Percentiles rank a stretch among this genome's conserved stretches.
Conservation (phyloP, 2,113 vertebrate species). For the Pycnonotus jocosus region DNA sequence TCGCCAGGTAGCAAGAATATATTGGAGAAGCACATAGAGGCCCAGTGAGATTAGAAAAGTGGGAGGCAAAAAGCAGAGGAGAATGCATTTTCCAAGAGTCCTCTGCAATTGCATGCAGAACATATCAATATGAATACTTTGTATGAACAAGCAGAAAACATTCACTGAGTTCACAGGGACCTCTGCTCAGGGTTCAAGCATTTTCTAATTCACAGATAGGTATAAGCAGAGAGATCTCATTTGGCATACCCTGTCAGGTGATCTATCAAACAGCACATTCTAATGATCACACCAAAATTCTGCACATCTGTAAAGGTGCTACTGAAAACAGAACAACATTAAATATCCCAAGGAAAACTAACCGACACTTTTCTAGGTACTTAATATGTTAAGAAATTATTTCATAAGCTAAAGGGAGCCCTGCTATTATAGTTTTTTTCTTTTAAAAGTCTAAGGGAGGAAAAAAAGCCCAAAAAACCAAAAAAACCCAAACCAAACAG, state of each 20-base stretch:
- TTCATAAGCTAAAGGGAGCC: background rate
- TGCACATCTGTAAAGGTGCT: background rate
- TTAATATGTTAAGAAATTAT: background rate
- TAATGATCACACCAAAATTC: background rate
- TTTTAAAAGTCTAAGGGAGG: background rate
- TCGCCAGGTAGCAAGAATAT: background rate
- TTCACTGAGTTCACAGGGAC: background rate
- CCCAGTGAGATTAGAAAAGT: background rate
- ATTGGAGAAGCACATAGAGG: background rate
- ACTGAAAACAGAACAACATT: background rate
- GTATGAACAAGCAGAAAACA: background rate
- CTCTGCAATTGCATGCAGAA: background rate
- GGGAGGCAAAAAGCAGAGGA: background rate
- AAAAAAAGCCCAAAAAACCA: background rate
- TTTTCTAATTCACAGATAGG: background rate
- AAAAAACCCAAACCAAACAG: background rate
- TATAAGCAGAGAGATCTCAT: background rate
- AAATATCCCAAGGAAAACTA: background rate
- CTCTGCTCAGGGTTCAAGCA: background rate
- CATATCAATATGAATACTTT: background rate
- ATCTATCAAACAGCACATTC: background rate
- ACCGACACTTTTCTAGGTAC: background rate
- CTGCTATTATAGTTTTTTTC: accelerated
- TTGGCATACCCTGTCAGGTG: background rate
- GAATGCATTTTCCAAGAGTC: background rate